phyloP scores from a whole-genome alignment of 2,888 invertebrate genomes.

The Mylabris sibirica region DNA sequence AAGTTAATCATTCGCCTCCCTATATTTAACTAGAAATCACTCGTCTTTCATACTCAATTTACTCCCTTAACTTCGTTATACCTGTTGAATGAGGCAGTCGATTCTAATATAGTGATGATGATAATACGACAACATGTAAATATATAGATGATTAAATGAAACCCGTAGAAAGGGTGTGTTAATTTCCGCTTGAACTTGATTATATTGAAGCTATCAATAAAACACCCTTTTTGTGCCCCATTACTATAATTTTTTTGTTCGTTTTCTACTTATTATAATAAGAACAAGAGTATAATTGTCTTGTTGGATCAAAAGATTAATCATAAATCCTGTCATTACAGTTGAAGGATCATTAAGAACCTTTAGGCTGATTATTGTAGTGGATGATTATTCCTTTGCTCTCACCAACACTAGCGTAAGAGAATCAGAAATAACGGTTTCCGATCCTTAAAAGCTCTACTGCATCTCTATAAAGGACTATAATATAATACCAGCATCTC shows the following conservation, averaged over 20 bases:
- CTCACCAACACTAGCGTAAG: neutral
- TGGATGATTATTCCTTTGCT: neutral
- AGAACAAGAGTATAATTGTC: neutral
- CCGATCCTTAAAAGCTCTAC: conserved; percentile 51
- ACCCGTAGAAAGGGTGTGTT: conserved; percentile 29
- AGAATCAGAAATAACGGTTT: conserved; percentile 39
- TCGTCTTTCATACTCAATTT: conserved; percentile 7
- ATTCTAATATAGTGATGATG: neutral
- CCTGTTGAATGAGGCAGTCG: conserved; percentile 31
- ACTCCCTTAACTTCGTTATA: conserved; percentile 29
- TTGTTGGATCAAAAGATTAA: conserved; percentile 8
- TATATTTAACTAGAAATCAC: conserved; percentile 1
- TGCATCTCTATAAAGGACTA: conserved; percentile 40
- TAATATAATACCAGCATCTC: conserved; percentile 27
- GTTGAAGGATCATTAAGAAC: conserved; percentile 24
- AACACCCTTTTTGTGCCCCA: conserved; percentile 23
- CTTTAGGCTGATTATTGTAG: conserved; percentile 10
- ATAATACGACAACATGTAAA: conserved; percentile 15
- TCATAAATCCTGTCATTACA: neutral
- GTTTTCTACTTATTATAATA: conserved; percentile 3
- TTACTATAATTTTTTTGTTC: conserved; percentile 5
- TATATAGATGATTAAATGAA: conserved; percentile 28
- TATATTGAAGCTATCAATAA: conserved; percentile 36
- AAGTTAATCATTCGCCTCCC: conserved; percentile 3
- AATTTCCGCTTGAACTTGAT: conserved; percentile 43